Base-by-base conservation (phyloP, 2,797 vertebrate genomes). In the Capromys pilorides region DNA sequence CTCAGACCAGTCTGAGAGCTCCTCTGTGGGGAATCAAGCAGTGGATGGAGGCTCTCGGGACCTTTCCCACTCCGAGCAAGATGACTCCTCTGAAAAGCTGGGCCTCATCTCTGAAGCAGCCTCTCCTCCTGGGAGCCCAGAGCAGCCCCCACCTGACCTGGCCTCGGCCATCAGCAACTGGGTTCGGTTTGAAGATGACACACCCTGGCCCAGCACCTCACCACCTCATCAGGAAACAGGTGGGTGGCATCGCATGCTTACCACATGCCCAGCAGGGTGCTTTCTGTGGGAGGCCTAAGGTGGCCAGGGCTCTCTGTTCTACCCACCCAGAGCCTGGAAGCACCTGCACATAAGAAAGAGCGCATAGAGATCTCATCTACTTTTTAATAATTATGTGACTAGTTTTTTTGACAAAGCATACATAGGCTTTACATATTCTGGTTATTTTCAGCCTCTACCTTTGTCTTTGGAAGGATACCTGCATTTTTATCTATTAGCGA, bases 121-220 rank as follows among this genome's bases (percentile, higher is more conserved):
- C 54, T 96, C 97, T 45, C 93, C 95, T 71, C 94, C 96, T 67
- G 97, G 92, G 84, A 98, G 93, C 93, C 97, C 91, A 0, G 88
- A 79, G 7, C 97, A 94, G 87, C 86, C 94, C 86, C 86, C 95
- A 0, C 1, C 96, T 67, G 97, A 98, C 73, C 64, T 98, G 73
- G 97, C 97, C 0, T 98, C 97, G 0, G 98, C 98, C 90, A 98
- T 98, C 95, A 98, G 97, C 94, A 93, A 88, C 69, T 99, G 98
- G 98, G 98, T 99, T 96, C 98, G 98, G 26, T 99, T 98, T 98
- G 98, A 98, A 93, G 98, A 99, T 1, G 98, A 98, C 82, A 67
- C 95, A 0, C 96, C 97, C 0, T 98, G 98, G 98, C 69, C 96
- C 78, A 97, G 85, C 94, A 80, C 92, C 45, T 90, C 94, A 41